Percentiles rank a stretch among this genome's conserved stretches.
phyloP scores from a whole-genome alignment of 2,113 vertebrate species.

The Pseudois nayaur region DNA sequence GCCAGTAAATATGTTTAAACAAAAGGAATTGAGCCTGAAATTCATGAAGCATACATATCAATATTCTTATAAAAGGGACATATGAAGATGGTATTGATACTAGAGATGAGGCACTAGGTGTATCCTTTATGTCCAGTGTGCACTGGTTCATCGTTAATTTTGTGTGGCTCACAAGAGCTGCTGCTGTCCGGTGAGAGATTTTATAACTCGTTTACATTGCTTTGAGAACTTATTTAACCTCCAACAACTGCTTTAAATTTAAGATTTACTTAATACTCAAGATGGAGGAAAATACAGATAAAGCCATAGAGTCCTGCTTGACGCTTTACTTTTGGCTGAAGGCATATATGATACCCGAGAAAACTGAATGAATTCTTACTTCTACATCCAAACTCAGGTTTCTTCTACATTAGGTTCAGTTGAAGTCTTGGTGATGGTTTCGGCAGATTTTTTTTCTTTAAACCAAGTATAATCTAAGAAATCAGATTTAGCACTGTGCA shows the following conservation, averaged over 20 bases:
- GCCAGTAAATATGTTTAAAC: constrained; percentile 48
- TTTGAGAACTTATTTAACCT: constrained; percentile 49
- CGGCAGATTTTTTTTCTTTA: constrained; percentile 33
- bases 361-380: constrained; percentile 23
- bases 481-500: constrained; percentile 71
- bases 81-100: neutral
- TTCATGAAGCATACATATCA: neutral
- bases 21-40: constrained; percentile 39
- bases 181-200: constrained; percentile 28
- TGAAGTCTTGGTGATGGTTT: constrained; percentile 46
- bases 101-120: neutral
- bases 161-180: constrained; percentile 38
- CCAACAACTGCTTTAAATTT: constrained; percentile 56
- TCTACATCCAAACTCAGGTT: constrained; percentile 67
- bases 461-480: constrained; percentile 38
- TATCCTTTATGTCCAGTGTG: neutral
- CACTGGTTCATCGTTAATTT: neutral
- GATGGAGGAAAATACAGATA: constrained; percentile 39
- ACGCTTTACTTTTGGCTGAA: constrained; percentile 10
- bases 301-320: constrained; percentile 55
- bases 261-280: constrained; percentile 36
- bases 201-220: constrained; percentile 57
- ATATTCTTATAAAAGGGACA: neutral
- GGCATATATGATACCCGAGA: neutral
- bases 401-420: constrained; percentile 48